Evolutionary conservation across 2,113 vertebrate genomes (phyloP), one percentile per base, ranked within the genome.

Genomic region (Sceloporus undulatus): DNA sequence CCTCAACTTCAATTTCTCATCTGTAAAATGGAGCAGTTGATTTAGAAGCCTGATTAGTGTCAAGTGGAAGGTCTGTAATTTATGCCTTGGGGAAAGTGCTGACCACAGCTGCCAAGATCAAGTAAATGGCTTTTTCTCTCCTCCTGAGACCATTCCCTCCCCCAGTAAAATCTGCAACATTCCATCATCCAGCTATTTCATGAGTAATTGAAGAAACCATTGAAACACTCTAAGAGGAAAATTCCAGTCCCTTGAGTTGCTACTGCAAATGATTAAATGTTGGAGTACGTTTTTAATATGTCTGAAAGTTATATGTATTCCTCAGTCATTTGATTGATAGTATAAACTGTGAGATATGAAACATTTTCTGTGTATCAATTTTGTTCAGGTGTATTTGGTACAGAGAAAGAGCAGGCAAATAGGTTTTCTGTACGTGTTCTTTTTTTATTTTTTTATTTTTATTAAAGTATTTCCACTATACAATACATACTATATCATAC

Each of bases 291-390:
- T 48, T 84, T 42, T 78, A 86, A 85, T 90, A 90, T 52, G 91
- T 84, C 78, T 85, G 25, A 92, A 91, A 74, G 79, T 85, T 87
- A 86, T 68, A n/a, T 88, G 78, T 79, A 86, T 86, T 91, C 73
- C 38, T 82, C 73, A 84, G 56, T 90, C 79, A 87, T 77, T 82
- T 90, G 79, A 38, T 73, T 93, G 93, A 93, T 91, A 85, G 88
- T 89, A 79, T 92, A 90, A 91, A 87, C 75, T 29, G 73, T 70
- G 90, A 92, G 87, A 89, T 68, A 83, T 5, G 85, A 86, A 93
- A 94, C 90, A 79, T 56, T 85, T 93, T 88, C 88, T 0, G 0
- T 92, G 87, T 91, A 92, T 94, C 78, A 87, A 29, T 91, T 93
- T 92, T 71, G n/a, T 82, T 70, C 66, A 4, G 2, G 29, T 92